Conservation (phyloP, 2,113 vertebrate species). For the Andinoacara biseriatus region DNA sequence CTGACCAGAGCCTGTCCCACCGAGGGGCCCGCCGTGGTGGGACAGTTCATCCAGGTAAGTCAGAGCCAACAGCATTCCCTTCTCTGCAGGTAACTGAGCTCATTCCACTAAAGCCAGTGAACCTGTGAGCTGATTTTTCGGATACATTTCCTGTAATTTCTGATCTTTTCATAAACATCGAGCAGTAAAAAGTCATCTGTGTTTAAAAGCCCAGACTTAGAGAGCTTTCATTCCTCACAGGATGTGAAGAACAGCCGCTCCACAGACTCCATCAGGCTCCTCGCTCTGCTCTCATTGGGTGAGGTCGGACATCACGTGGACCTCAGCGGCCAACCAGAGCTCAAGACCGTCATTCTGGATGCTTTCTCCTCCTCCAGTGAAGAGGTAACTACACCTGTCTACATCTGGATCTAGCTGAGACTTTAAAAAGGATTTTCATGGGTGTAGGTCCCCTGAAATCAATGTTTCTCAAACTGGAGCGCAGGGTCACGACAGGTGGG, state of each 20-base stretch:
- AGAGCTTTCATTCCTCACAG: conserved; percentile 24
- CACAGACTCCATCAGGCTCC: conserved; percentile 95
- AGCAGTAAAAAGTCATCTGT: not conserved
- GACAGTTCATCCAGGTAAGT: conserved; percentile 93
- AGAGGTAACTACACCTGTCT: conserved; percentile 79
- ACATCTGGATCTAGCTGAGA: not conserved
- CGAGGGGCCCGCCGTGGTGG: conserved; percentile 95
- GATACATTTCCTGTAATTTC: not conserved
- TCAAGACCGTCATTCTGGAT: conserved; percentile 96
- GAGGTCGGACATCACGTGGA: conserved; percentile 99
- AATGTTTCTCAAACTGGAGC: too few relatives aligned
- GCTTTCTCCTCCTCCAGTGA: conserved; percentile 98
- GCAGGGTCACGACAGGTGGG: too few relatives aligned
- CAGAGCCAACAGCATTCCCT: not conserved
- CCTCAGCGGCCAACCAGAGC: conserved; percentile 94
- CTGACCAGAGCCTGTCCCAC: conserved; percentile 95
- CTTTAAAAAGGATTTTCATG: not conserved
- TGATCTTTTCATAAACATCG: not conserved
- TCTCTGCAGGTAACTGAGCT: not conserved
- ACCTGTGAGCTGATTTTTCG: too few relatives aligned
- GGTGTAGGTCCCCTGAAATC: too few relatives aligned
- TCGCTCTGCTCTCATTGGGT: conserved; percentile 94
- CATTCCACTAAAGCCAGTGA: not conserved
- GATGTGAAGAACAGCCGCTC: conserved; percentile 99
- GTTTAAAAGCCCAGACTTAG: not conserved